A percentile compares a stretch with the other conserved stretches of the same genome.
phyloP scores from a whole-genome alignment of 2,888 invertebrate species.

The Epinotia nisella region DNA sequence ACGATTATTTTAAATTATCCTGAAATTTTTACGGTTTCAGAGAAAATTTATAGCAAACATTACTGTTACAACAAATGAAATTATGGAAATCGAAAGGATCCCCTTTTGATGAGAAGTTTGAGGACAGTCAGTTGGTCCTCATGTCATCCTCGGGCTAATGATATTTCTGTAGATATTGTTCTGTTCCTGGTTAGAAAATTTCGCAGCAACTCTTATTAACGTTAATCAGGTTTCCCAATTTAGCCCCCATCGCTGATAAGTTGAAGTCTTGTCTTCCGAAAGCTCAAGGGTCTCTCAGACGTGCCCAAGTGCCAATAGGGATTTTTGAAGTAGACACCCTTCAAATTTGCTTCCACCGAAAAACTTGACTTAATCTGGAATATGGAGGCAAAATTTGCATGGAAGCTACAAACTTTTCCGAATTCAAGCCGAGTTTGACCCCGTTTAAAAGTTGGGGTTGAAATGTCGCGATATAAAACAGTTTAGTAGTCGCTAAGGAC shows the following conservation, averaged over 20 bases:
- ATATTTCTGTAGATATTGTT: too few relatives aligned
- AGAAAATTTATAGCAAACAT: too few relatives aligned
- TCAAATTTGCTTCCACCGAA: constrained; percentile 51
- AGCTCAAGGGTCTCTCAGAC: constrained; percentile 43
- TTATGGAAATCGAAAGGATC: too few relatives aligned
- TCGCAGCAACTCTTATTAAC: neutral
- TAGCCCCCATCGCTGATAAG: neutral
- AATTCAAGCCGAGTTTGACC: constrained; percentile 14
- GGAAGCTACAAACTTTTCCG: constrained; percentile 5
- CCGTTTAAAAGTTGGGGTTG: constrained; percentile 12
- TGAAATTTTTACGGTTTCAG: too few relatives aligned
- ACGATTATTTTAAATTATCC: too few relatives aligned
- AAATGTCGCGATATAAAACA: constrained; percentile 7
- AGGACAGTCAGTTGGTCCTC: neutral
- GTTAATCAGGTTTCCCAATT: constrained; percentile 19
- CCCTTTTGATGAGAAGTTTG: neutral
- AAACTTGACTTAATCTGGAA: constrained; percentile 58
- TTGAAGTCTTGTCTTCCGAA: constrained; percentile 27
- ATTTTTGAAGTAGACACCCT: constrained; percentile 46
- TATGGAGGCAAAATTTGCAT: constrained; percentile 49
- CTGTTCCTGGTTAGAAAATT: neutral
- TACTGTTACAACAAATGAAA: too few relatives aligned
- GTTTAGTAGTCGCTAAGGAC: constrained; percentile 20
- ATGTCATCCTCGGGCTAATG: neutral
- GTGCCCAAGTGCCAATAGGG: constrained; percentile 58